phyloP scores from a whole-genome alignment of 2,888 invertebrate genomes.

The Catocala sponsa region DNA sequence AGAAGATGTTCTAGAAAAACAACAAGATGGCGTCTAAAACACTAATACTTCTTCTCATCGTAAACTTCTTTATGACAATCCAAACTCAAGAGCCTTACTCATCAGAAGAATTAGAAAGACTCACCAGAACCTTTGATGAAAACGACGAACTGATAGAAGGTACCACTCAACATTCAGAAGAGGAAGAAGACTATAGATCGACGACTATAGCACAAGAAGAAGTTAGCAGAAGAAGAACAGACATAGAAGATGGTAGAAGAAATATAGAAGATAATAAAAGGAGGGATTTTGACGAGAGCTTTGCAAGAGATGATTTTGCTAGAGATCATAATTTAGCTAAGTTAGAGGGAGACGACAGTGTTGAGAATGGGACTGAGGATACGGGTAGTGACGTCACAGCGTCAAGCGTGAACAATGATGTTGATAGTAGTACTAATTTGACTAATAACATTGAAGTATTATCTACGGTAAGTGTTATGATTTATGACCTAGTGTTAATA shows the following conservation, averaged over 20 bases:
- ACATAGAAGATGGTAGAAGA: slow-evolving; percentile 13
- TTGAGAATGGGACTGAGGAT: slow-evolving; percentile 41
- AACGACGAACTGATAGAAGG: slow-evolving; percentile 32
- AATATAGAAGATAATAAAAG: not conserved
- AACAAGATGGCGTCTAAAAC: slow-evolving; percentile 41
- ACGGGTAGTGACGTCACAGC: slow-evolving; percentile 34
- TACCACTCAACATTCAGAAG: slow-evolving; percentile 30
- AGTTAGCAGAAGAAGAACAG: not conserved
- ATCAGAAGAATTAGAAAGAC: slow-evolving; percentile 35
- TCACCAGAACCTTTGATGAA: slow-evolving; percentile 11
- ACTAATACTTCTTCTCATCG: slow-evolving; percentile 28
- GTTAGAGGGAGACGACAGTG: slow-evolving; percentile 18
- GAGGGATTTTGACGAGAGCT: slow-evolving; percentile 1
- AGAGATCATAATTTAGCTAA: not conserved
- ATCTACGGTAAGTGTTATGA: slow-evolving; percentile 39
- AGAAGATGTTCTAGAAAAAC: slow-evolving; percentile 40
- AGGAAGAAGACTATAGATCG: slow-evolving; percentile 37
- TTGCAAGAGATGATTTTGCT: not conserved
- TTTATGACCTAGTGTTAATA: too few species aligned
- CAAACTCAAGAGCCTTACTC: slow-evolving; percentile 25
- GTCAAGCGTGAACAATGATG: slow-evolving; percentile 59
- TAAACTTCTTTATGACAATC: slow-evolving; percentile 27
- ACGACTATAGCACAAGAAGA: slow-evolving; percentile 29
- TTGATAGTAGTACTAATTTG: slow-evolving; percentile 54
- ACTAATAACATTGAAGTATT: slow-evolving; percentile 46